phyloP scores from a whole-genome alignment of 2,888 invertebrate species.

The Diogma glabrata region DNA sequence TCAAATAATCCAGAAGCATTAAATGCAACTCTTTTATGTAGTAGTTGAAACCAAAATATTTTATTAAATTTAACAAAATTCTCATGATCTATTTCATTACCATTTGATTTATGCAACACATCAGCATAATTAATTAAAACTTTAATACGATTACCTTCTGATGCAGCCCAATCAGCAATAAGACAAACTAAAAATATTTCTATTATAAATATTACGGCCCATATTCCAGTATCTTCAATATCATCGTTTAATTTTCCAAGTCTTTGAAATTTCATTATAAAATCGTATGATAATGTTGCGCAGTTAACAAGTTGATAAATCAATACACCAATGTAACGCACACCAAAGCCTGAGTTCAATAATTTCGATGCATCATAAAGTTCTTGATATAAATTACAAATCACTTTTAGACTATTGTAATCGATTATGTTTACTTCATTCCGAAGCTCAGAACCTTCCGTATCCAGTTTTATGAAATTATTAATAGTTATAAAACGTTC shows the following conservation, averaged over 20 bases:
- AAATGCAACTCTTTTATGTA: not conserved
- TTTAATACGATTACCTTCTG: not conserved
- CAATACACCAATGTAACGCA: not conserved
- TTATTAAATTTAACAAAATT: no score
- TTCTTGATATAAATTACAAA: not conserved
- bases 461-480: not conserved
- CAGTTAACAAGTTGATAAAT: not conserved
- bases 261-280: not conserved
- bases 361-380: not conserved
- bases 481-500: not conserved
- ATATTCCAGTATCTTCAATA: not conserved
- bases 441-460: not conserved
- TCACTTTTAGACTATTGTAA: not conserved
- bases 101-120: no score
- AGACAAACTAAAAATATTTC: not conserved
- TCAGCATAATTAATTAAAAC: not conserved
- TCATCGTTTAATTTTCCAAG: not conserved
- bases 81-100: no score
- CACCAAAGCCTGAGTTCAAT: not conserved
- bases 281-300: conserved; percentile 2
- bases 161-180: not conserved
- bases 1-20: not conserved
- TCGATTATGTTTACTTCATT: not conserved
- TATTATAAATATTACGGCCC: not conserved
- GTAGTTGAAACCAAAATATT: not conserved